Conservation (phyloP, 2,888 invertebrate genomes). For the Patella pellucida region DNA sequence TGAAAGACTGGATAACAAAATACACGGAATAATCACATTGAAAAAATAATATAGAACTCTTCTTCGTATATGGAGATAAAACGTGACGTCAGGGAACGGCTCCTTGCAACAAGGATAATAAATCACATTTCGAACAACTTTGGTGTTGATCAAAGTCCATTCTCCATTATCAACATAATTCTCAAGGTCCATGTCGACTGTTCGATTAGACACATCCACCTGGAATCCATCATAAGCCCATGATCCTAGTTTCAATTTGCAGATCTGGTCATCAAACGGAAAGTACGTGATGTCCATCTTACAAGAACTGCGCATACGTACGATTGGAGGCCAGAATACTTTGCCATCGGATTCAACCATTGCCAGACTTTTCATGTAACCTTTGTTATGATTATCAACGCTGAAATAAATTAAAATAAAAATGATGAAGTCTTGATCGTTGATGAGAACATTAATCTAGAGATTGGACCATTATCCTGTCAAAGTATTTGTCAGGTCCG, state of each 20-base stretch:
- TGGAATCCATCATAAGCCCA: constrained; percentile 67
- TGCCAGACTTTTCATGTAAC: constrained; percentile 75
- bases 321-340: constrained; percentile 76
- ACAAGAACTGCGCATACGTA: constrained; percentile 74
- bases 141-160: constrained; percentile 74
- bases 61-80: constrained; percentile 72
- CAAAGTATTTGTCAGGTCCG: too few species aligned
- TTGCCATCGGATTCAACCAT: constrained; percentile 74
- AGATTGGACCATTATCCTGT: too few species aligned
- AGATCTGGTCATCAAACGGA: constrained; percentile 75
- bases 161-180: constrained; percentile 76
- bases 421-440: too few species aligned
- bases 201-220: constrained; percentile 65
- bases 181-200: constrained; percentile 71
- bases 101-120: constrained; percentile 73
- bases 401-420: constrained; percentile 68
- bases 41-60: constrained; percentile 73
- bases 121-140: constrained; percentile 72
- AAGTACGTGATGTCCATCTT: constrained; percentile 75
- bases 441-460: too few species aligned
- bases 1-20: constrained; percentile 77
- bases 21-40: constrained; percentile 76
- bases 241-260: constrained; percentile 73
- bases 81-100: constrained; percentile 75
- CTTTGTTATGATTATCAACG: constrained; percentile 75